Conservation (phyloP, 2,113 vertebrate species). For the Nothocercus nigrocapillus region DNA sequence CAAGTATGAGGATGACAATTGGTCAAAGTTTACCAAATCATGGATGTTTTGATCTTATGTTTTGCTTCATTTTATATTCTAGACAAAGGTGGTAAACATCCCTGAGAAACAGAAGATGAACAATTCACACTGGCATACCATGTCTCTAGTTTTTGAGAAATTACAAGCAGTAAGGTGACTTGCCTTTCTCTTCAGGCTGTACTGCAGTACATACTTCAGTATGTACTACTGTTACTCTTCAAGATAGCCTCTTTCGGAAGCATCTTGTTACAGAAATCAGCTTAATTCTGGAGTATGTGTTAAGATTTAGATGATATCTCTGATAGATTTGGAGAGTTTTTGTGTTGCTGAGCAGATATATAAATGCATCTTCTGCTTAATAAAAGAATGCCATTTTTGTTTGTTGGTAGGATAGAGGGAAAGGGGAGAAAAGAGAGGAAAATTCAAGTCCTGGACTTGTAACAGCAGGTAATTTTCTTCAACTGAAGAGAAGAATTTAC, state of each 20-base stretch:
- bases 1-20: background rate
- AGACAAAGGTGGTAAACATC: too few species aligned
- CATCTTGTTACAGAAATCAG: background rate
- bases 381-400: background rate
- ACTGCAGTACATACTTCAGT: background rate
- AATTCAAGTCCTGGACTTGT: background rate
- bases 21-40: background rate
- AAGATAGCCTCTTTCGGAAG: slow-evolving; percentile 7
- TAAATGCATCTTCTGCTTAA: background rate
- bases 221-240: background rate
- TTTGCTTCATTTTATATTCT: too few species aligned
- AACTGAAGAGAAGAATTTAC: background rate
- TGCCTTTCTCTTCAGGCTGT: background rate
- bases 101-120: background rate
- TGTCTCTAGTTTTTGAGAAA: background rate
- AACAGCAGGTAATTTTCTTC: background rate
- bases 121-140: background rate
- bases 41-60: too few species aligned
- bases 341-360: background rate
- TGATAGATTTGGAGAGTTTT: background rate
- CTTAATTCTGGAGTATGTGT: background rate
- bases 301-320: background rate
- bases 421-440: background rate
- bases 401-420: background rate
- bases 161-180: background rate